phyloP scores from a whole-genome alignment of 2,888 invertebrate species.

The Hyposoter didymator region DNA sequence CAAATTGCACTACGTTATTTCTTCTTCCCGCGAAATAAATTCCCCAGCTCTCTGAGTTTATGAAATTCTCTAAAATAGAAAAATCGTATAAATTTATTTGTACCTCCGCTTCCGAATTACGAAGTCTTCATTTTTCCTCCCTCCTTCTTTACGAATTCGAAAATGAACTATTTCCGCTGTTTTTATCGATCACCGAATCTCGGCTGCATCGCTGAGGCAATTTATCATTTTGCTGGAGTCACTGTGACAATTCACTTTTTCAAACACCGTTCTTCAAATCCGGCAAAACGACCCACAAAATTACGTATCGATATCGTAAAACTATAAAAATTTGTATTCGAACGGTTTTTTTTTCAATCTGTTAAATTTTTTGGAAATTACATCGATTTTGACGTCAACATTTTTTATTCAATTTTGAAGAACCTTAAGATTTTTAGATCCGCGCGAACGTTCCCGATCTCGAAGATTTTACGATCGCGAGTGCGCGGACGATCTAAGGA shows the following conservation, averaged over 20 bases:
- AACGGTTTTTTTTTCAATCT: neutral
- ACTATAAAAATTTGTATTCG: neutral
- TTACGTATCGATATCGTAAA: neutral
- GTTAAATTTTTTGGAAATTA: neutral
- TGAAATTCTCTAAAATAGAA: neutral
- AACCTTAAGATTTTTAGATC: neutral
- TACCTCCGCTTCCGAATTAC: conserved; percentile 55
- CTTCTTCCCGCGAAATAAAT: neutral
- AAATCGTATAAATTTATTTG: neutral
- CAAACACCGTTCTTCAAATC: neutral
- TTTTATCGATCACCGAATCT: conserved; percentile 44
- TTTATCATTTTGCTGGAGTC: conserved; percentile 41
- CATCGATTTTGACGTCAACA: neutral
- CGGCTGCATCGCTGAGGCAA: neutral
- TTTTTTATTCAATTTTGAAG: neutral
- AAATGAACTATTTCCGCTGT: neutral
- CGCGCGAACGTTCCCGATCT: conserved; percentile 7
- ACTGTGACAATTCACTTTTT: conserved; percentile 41
- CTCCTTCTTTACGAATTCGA: conserved; percentile 12
- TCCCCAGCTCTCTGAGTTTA: neutral
- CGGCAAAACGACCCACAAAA: neutral
- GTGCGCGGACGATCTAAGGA: conserved; percentile 29
- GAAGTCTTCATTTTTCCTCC: conserved; percentile 51
- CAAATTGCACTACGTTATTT: neutral
- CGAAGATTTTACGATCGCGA: neutral